phyloP scores from a whole-genome alignment of 1,140 invertebrate genomes.

The Coenobita brevimanus region DNA sequence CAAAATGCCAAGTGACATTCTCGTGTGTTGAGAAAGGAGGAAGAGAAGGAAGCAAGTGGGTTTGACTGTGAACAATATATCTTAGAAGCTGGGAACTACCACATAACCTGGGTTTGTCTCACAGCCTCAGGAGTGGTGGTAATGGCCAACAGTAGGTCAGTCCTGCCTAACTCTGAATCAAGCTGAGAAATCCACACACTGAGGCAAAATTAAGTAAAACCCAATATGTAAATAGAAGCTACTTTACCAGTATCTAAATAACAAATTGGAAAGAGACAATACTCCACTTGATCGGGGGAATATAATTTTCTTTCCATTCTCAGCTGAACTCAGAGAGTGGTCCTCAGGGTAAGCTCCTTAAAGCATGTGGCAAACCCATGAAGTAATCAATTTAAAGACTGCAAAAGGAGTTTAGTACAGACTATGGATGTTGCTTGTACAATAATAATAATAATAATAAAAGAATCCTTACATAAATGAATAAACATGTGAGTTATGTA shows the following conservation, averaged over 20 bases:
- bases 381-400: slow-evolving; percentile 40
- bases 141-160: background rate
- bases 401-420: slow-evolving; percentile 59
- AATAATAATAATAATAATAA: slow-evolving; percentile 29
- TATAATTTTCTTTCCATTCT: too few relatives aligned
- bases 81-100: slow-evolving; percentile 5
- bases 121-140: background rate
- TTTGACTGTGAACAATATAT: slow-evolving; percentile 51
- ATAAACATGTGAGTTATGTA: slow-evolving; percentile 45
- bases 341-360: background rate
- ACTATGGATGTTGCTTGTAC: slow-evolving; percentile 35
- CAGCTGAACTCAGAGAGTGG: background rate
- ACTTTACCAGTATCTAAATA: too few relatives aligned
- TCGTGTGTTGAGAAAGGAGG: background rate
- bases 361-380: slow-evolving; percentile 9
- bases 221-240: too few relatives aligned
- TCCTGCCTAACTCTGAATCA: too few relatives aligned
- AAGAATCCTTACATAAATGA: slow-evolving; percentile 40
- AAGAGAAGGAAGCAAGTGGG: slow-evolving; percentile 28
- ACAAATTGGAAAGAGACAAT: too few relatives aligned
- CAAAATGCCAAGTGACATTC: slow-evolving; percentile 52
- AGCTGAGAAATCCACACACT: too few relatives aligned
- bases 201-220: too few relatives aligned
- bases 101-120: slow-evolving; percentile 17
- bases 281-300: too few relatives aligned